These are phyloP conservation scores for Cygnus buccinator DNA, from an alignment of 2,113 vertebrate species.

Conservation along the genomic window DNA sequence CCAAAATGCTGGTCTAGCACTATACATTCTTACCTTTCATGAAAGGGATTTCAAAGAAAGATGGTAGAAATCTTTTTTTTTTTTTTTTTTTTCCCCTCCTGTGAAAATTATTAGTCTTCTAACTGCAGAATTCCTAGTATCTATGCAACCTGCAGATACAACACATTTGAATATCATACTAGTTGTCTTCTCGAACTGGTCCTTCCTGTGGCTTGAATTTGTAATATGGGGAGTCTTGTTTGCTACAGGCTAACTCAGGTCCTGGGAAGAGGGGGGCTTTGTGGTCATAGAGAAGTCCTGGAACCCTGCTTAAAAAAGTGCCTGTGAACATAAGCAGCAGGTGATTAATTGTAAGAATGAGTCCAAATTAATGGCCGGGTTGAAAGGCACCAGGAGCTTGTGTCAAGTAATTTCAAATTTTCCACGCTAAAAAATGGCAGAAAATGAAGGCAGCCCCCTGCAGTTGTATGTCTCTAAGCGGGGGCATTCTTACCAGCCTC, in stretches of 20 bases:
- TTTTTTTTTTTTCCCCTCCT: not conserved
- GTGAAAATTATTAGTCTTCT: not conserved
- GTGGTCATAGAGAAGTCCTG: not conserved
- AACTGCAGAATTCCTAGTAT: not conserved
- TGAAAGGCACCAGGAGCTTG: not conserved
- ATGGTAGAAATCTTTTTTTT: not conserved
- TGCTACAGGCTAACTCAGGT: not conserved
- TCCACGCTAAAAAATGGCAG: not conserved
- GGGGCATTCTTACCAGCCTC: not conserved
- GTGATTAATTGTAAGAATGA: not conserved
- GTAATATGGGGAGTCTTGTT: not conserved
- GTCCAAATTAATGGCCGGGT: not conserved
- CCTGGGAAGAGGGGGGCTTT: not conserved
- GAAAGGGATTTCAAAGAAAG: not conserved
- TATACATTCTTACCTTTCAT: not conserved
- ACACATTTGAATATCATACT: not conserved
- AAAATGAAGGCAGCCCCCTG: not conserved
- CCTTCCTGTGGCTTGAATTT: not conserved
- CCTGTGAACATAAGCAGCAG: not conserved
- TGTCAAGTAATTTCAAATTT: not conserved
- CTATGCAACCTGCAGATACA: not conserved
- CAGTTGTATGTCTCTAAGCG: not conserved
- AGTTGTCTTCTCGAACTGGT: not conserved
- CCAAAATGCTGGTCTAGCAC: not conserved
- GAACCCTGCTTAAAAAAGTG: not conserved